Base-by-base conservation (phyloP, 1,140 invertebrate genomes). In the Gonioctena quinquepunctata region DNA sequence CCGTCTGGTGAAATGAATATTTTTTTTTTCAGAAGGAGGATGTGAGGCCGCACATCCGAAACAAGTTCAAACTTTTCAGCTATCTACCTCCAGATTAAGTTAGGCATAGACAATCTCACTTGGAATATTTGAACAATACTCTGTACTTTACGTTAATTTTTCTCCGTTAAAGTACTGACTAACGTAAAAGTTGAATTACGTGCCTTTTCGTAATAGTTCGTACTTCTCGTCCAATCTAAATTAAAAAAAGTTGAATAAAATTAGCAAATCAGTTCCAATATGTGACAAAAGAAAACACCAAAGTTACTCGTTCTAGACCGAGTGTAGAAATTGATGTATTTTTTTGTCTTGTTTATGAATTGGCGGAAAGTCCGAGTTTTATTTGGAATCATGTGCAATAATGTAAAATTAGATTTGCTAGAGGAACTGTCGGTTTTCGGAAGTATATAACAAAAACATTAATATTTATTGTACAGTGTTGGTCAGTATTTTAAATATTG, bases 51-150 rank as follows among this genome's bases (percentile, higher is more conserved):
- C 92, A 93, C 82, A 96, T 97, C 76, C 87, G 94, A 52, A 92
- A 96, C 75, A 93, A 93, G 78, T 97, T 93, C 85, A 92, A 93
- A 79, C 87, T 96, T 2, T 94, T 94, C 86, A 94, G 91, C 77
- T 94, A 94, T 82, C 84, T 97, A 76, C 94, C 94, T 18, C 93
- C 94, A 4, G 93, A 94, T 85, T 94, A 92, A 89, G 18, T 57
- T 56, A 42, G 23, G 21, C 63, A 49, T 76, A 77, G 77, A 80
- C 78, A 80, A 80, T 79, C 76, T 68, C 50, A 60, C 33, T 61
- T 66, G 26, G 19, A 19, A 63, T 23, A 19, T 50, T 50, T 49
- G 61, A 64, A 57, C 11, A 66, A 70, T 71, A 67, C 64, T 72
- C 52, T 33, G 60, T 72, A 67, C 48, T 73, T 70, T 76, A 69